Base-by-base conservation (phyloP, 2,113 vertebrate species). In the Psephotus haematonotus region DNA sequence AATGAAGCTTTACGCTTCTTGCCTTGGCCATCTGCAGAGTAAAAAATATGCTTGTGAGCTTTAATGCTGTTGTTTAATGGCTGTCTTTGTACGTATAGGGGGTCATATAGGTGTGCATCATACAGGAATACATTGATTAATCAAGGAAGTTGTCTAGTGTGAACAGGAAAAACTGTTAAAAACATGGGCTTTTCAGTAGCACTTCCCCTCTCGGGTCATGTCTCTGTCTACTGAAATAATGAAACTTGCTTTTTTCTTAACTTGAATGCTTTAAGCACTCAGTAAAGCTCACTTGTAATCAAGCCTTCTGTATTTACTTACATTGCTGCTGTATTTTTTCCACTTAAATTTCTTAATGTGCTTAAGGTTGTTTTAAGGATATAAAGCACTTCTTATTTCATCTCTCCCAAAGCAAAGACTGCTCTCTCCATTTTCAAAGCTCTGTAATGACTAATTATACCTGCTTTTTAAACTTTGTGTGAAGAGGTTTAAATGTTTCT, bases 131-230 rank as follows among this genome's bases (percentile, higher is more conserved):
- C 9, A 11, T 6, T 18, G 41, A 39, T 87, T 82, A 79, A 88
- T 83, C 9, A 31, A 78, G 87, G n/a, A 87, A 82, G 27, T 28
- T 7, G 29, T 79, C 25, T 47, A 8, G 46, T 84, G 47, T 80
- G 84, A 89, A 70, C 29, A 83, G 64, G 83, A 88, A 92, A 9
- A 92, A 9, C 68, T 88, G 22, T 85, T 90, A 18, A 74, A 90
- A 90, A 19, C 0, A 1, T 8, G 27, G 19, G 7, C 18, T 89
- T 96, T 77, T 63, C 46, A 24, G 39, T 57, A 74, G 68, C 14
- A 13, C 16, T 85, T 93, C 52, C 62, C 2, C 5, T 80, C 75
- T 25, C 10, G 41, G 8, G 2, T 69, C 17, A 53, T 12, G 1
- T 4, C 19, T 52, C 28, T 60, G 37, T 63, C 17, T 60, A 9